phyloP scores from a whole-genome alignment of 37 sponge, comb jelly and placozoan species.

The Spongilla lacustris region DNA sequence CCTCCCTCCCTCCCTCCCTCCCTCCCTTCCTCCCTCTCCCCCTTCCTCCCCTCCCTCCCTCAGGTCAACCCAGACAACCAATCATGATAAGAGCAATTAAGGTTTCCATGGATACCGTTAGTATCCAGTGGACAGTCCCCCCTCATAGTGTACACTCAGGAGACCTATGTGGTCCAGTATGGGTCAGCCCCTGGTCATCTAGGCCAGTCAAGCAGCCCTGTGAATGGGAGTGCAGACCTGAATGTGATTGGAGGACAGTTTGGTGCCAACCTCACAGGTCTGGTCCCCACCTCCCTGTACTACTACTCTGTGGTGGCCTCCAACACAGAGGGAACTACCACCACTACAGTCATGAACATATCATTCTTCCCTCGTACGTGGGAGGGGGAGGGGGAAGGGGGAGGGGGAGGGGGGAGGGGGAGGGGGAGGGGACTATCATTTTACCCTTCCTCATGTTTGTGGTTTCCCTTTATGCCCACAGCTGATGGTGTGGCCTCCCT shows the following conservation, averaged over 20 bases:
- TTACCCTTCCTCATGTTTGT: no score
- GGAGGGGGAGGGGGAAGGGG: neutral
- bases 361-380: slow-evolving; percentile 5
- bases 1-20: neutral
- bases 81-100: neutral
- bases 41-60: neutral
- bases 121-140: slow-evolving; percentile 37
- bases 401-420: neutral
- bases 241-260: neutral
- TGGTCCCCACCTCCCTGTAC: slow-evolving; percentile 12
- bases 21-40: neutral
- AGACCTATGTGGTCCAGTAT: slow-evolving; percentile 51
- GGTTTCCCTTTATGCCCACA: neutral
- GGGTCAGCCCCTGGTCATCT: neutral
- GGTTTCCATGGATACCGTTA: slow-evolving; percentile 9
- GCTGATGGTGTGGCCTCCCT: neutral
- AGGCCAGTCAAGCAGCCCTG: neutral
- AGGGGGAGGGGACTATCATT: no score
- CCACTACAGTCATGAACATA: neutral
- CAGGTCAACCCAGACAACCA: slow-evolving; percentile 6
- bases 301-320: slow-evolving; percentile 33
- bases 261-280: slow-evolving; percentile 31
- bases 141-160: slow-evolving; percentile 43
- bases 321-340: slow-evolving; percentile 29
- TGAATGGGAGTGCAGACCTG: neutral